These are phyloP conservation scores for Orchestia grillus DNA, from an alignment of 1,140 invertebrate species.

Conservation along the genomic window DNA sequence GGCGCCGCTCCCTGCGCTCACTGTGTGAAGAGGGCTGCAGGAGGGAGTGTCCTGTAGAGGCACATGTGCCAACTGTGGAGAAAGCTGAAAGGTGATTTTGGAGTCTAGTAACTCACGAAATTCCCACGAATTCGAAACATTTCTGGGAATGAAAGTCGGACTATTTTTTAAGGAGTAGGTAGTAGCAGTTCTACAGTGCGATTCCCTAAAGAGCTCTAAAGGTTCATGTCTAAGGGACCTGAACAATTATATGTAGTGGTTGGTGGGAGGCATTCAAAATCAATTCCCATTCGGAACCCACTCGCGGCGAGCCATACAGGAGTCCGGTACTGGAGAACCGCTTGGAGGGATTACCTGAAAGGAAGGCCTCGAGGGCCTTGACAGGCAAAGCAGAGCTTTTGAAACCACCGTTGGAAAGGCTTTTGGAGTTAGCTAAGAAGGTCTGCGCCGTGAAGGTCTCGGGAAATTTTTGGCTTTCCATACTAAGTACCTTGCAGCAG, in stretches of 20 bases:
- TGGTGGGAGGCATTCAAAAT: background rate
- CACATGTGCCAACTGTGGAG: background rate
- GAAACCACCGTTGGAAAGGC: background rate
- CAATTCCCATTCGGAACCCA: background rate
- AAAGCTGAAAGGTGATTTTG: background rate
- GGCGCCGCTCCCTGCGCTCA: background rate
- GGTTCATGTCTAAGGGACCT: background rate
- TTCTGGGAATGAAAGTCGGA: background rate
- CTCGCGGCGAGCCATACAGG: background rate
- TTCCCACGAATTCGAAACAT: background rate
- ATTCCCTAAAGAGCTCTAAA: background rate
- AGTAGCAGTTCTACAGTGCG: background rate
- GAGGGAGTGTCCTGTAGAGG: background rate
- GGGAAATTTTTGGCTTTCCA: background rate
- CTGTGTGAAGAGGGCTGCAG: background rate
- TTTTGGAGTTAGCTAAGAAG: background rate
- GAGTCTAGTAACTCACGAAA: background rate
- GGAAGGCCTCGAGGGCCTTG: background rate
- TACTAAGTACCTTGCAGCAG: background rate
- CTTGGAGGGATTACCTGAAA: background rate
- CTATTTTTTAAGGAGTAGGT: background rate
- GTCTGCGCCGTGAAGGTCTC: background rate
- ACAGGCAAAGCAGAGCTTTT: background rate
- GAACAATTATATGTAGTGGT: background rate
- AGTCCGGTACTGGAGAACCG: background rate